Percentiles rank a stretch among this genome's conserved stretches.
Evolutionary conservation across 2,888 invertebrate genomes (phyloP).

Genomic region (Eupithecia subfuscata): DNA sequence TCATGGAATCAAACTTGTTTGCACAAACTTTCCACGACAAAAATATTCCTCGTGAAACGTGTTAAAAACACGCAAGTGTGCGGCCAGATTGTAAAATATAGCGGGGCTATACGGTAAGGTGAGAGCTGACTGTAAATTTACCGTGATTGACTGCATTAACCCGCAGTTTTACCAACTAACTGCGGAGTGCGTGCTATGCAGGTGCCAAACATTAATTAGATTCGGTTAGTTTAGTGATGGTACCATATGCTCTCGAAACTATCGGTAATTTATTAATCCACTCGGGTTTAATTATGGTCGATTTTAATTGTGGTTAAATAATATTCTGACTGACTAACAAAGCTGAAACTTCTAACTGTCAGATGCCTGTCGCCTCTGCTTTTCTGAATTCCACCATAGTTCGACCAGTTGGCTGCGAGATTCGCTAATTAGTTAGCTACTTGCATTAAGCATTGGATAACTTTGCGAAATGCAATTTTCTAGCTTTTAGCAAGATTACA

Average conservation of each 20-base stretch:
- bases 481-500: constrained; percentile 55
- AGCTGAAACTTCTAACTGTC: constrained; percentile 4
- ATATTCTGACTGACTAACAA: neutral
- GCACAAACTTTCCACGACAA: constrained; percentile 32
- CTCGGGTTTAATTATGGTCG: neutral
- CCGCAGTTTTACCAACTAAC: constrained; percentile 15
- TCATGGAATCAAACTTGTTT: constrained; percentile 38
- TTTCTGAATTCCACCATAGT: neutral
- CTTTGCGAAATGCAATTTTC: constrained; percentile 51
- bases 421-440: constrained; percentile 36
- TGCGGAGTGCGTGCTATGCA: constrained; percentile 15
- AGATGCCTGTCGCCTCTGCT: constrained; percentile 4
- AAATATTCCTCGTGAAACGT: constrained; percentile 39
- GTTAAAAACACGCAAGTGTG: constrained; percentile 32
- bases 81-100: constrained; percentile 30
- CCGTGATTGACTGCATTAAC: constrained; percentile 11
- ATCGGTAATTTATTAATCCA: constrained; percentile 12
- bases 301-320: neutral
- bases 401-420: constrained; percentile 40
- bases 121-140: constrained; percentile 13
- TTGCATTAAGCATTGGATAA: constrained; percentile 42
- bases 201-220: constrained; percentile 15
- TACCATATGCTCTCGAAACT: constrained; percentile 1
- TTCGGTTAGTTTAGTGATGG: constrained; percentile 7
- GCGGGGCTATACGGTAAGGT: constrained; percentile 21